Evolutionary conservation across 2,888 invertebrate species (phyloP).

Genomic region (Amiota communis): DNA sequence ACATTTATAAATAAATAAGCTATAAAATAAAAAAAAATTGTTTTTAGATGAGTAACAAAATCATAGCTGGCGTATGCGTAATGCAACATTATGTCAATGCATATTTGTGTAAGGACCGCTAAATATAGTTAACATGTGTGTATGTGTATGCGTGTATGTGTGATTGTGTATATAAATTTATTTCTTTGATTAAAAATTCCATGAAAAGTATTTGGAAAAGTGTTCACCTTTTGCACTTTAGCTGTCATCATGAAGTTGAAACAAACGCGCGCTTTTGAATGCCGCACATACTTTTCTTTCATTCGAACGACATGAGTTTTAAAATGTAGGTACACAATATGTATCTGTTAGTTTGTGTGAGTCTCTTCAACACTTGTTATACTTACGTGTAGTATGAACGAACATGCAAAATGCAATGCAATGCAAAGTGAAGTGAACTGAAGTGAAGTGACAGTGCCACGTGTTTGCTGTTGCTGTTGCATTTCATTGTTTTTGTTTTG

Average conservation of each 20-base stretch:
- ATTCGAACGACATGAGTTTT: not conserved
- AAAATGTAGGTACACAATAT: not conserved
- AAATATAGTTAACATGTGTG: slow-evolving; percentile 25
- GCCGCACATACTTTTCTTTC: slow-evolving; percentile 7
- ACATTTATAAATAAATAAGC: not conserved
- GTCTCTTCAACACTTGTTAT: slow-evolving; percentile 1
- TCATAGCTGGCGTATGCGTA: slow-evolving; percentile 12
- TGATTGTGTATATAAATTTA: not conserved
- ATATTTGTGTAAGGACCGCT: not conserved
- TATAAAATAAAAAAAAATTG: slow-evolving; percentile 17
- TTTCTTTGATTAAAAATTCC: slow-evolving; percentile 31
- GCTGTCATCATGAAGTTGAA: slow-evolving; percentile 30
- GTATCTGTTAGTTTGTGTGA: not conserved
- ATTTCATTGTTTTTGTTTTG: slow-evolving; percentile 7
- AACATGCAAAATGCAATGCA: not conserved
- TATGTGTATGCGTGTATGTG: not conserved
- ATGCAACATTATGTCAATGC: slow-evolving; percentile 20
- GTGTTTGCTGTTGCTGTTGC: slow-evolving; percentile 42
- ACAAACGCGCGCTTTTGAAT: slow-evolving; percentile 14
- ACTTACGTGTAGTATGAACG: not conserved
- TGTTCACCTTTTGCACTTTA: slow-evolving; percentile 39
- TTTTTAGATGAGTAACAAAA: not conserved
- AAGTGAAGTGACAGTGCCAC: slow-evolving; percentile 29
- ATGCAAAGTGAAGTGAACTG: not conserved
- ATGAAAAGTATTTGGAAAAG: slow-evolving; percentile 28